Conservation (phyloP, 2,888 invertebrate genomes). For the Allolobophora icterica region DNA sequence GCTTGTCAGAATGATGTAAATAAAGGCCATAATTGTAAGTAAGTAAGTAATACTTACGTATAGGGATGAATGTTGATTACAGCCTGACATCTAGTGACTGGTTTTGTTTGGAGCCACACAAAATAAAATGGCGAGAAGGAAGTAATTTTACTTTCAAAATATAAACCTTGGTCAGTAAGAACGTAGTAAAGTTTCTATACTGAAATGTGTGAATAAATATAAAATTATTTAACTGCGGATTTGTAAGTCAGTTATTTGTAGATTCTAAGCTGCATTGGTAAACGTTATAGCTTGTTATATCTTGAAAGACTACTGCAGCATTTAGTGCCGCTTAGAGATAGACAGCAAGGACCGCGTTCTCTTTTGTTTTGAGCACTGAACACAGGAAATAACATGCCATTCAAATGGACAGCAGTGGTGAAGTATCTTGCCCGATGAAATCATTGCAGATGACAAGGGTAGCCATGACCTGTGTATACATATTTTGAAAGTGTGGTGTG, state of each 20-base stretch:
- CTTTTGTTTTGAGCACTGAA: not conserved
- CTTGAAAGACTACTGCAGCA: not conserved
- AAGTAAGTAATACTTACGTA: too few relatives aligned
- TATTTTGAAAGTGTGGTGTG: too few relatives aligned
- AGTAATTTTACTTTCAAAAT: not conserved
- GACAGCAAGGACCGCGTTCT: not conserved
- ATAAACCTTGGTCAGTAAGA: conserved; percentile 9
- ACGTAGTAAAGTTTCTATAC: not conserved
- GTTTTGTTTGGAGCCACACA: not conserved
- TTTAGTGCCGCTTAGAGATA: not conserved
- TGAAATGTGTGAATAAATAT: not conserved
- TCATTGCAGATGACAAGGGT: not conserved
- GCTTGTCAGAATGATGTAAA: too few relatives aligned
- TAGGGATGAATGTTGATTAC: too few relatives aligned
- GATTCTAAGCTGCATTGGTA: not conserved
- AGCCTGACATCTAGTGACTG: not conserved
- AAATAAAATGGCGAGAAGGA: not conserved
- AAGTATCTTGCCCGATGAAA: too few relatives aligned
- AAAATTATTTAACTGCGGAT: not conserved
- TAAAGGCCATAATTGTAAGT: too few relatives aligned
- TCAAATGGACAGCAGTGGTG: not conserved
- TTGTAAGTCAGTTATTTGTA: not conserved
- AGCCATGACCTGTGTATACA: not conserved
- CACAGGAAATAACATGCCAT: not conserved
- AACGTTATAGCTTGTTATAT: not conserved